phyloP scores from a whole-genome alignment of 2,888 invertebrate genomes.

The Byasa hedistus region DNA sequence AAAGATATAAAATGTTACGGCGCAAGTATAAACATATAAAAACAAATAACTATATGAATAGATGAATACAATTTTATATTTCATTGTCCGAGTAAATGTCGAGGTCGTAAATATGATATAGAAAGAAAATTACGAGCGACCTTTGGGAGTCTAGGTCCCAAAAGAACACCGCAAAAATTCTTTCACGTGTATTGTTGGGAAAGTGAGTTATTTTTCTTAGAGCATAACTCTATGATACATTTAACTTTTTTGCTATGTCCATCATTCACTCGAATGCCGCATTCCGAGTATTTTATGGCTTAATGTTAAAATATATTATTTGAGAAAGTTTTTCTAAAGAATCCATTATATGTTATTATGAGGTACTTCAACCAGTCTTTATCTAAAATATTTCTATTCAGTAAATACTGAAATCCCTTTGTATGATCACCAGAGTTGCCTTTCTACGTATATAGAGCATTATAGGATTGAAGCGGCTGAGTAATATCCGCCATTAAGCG shows the following conservation, averaged over 20 bases:
- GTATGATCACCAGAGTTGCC: neutral
- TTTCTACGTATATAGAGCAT: conserved; percentile 2
- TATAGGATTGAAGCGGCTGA: conserved; percentile 13
- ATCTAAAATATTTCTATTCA: neutral
- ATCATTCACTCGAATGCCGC: too few species aligned
- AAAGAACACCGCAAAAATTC: conserved; percentile 2
- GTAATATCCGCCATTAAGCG: conserved; percentile 20
- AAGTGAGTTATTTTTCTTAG: neutral
- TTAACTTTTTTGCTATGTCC: neutral
- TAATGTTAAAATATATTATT: too few species aligned
- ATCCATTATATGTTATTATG: too few species aligned
- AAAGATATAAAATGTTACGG: too few species aligned
- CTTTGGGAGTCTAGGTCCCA: conserved; percentile 12
- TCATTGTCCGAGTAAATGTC: neutral
- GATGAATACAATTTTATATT: neutral
- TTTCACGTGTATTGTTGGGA: conserved; percentile 8
- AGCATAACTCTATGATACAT: neutral
- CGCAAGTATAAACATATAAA: neutral
- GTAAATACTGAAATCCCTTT: neutral
- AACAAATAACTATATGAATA: neutral
- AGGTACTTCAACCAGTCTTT: neutral
- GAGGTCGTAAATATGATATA: conserved; percentile 10
- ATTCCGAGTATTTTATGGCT: too few species aligned
- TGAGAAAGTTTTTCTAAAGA: too few species aligned
- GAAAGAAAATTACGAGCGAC: conserved; percentile 16